These are phyloP conservation scores for Toxotes jaculatrix DNA, from an alignment of 2,113 vertebrate species.

Conservation along the genomic window DNA sequence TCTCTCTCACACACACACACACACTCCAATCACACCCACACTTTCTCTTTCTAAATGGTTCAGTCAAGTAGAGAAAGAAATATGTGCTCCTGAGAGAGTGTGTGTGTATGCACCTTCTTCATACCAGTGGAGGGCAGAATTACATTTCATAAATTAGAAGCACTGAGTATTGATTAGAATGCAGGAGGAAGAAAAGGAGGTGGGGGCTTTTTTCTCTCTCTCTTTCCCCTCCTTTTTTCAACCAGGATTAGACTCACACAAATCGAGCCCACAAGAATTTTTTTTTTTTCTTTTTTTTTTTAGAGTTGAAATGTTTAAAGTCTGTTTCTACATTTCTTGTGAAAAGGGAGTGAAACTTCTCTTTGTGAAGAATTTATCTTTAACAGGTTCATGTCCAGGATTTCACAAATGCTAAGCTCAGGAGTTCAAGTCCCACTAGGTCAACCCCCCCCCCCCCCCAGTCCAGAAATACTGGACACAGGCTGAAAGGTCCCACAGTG, in stretches of 20 bases:
- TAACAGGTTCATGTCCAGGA: not conserved
- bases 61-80: conserved; percentile 35
- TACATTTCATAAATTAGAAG: conserved; percentile 89
- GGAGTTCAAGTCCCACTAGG: not conserved
- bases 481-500: no score
- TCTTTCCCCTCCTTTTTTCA: conserved; percentile 1
- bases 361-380: not conserved
- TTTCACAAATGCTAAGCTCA: not conserved
- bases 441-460: not conserved
- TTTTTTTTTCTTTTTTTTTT: not conserved
- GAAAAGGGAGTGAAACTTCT: not conserved
- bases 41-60: conserved; percentile 29
- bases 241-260: not conserved
- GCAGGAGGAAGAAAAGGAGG: conserved; percentile 48
- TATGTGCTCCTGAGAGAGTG: conserved; percentile 14
- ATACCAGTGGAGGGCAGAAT: conserved; percentile 98
- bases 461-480: no score
- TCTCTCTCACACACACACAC: conserved; percentile 5
- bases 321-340: not conserved
- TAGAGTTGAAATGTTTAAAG: not conserved
- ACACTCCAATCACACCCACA: conserved; percentile 16
- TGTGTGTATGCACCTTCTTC: conserved; percentile 78
- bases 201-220: conserved; percentile 23
- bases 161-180: conserved; percentile 80
- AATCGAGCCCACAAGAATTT: not conserved